These are phyloP conservation scores for Drepana arcuata DNA, from an alignment of 1,140 invertebrate genomes.

Conservation along the genomic window DNA sequence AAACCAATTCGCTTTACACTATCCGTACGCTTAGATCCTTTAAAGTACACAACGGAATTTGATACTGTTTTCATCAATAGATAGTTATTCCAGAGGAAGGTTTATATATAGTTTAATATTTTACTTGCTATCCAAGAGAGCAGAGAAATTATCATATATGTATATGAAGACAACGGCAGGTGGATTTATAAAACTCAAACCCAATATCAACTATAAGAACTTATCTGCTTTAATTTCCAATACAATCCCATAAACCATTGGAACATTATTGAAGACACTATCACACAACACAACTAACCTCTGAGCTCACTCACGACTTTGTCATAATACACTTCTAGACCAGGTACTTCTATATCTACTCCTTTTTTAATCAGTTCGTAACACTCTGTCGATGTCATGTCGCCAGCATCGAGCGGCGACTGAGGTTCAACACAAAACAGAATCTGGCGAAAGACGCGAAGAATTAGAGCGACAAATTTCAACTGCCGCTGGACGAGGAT, in stretches of 20 bases:
- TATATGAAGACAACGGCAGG: too few relatives aligned
- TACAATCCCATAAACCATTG: too few relatives aligned
- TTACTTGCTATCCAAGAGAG: too few relatives aligned
- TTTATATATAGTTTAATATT: too few relatives aligned
- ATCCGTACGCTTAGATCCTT: too few relatives aligned
- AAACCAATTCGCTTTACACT: neutral
- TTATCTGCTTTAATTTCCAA: too few relatives aligned
- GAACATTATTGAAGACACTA: constrained; percentile 7
- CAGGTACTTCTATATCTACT: constrained; percentile 63
- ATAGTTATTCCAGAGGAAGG: too few relatives aligned
- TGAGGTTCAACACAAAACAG: constrained; percentile 16
- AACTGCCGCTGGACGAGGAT: constrained; percentile 57
- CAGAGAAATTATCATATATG: too few relatives aligned
- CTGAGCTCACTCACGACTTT: constrained; percentile 72
- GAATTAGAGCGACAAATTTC: constrained; percentile 66
- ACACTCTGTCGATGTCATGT: constrained; percentile 67
- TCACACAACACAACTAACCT: constrained; percentile 44
- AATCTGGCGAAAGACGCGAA: constrained; percentile 40
- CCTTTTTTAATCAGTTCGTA: constrained; percentile 65
- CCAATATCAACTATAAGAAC: too few relatives aligned
- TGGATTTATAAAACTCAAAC: too few relatives aligned
- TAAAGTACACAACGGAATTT: too few relatives aligned
- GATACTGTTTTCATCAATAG: neutral
- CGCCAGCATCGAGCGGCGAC: constrained; percentile 38
- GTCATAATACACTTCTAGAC: constrained; percentile 72